Evolutionary conservation across 2,113 vertebrate species (phyloP), one percentile per base, ranked within the genome.

Genomic region (Drymodes brunneopygia): DNA sequence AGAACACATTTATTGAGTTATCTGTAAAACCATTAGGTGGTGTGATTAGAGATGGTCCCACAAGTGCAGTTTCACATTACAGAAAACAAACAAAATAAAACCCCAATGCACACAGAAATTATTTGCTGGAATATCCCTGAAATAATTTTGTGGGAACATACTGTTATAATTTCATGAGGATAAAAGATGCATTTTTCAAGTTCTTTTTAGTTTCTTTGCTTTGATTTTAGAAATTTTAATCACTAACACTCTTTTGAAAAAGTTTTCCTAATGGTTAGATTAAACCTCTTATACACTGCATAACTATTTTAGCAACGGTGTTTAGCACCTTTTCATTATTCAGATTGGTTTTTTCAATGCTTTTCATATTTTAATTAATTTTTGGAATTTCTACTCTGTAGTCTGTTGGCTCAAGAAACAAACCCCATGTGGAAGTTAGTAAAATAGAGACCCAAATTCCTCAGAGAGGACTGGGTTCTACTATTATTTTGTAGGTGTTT

Each of bases 141-240:
- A 73, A 72, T 28, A 42, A 21, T 57, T 86, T 90, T 38, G 29
- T 71, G 45, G 36, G 35, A 90, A 25, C 13, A 23, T 44, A 70
- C 15, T 28, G 7, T 33, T 72, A 18, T 21, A 47, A 64, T 18
- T 67, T 71, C 20, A 22, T 47, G 47, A 56, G 23, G 6, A 47
- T 24, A 31, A 82, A 44, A 83, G 9, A 19, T 33, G 2, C 1
- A n/a, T 82, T 88, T 79, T 74, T 40, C 20, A 29, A 16, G 4
- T 56, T 45, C 10, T 24, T 48, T 35, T 67, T 35, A 23, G 8
- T 81, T 79, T 82, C 7, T 79, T 66, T 73, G 29, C 23, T 60
- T 88, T 38, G 38, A 35, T 62, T 83, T 87, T 54, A 81, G 20
- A 86, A 65, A 58, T 62, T 24, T 51, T 86, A 62, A 88, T 69